These are phyloP conservation scores for Pyxicephalus adspersus DNA, from an alignment of 2,113 vertebrate species.

Conservation along the genomic window DNA sequence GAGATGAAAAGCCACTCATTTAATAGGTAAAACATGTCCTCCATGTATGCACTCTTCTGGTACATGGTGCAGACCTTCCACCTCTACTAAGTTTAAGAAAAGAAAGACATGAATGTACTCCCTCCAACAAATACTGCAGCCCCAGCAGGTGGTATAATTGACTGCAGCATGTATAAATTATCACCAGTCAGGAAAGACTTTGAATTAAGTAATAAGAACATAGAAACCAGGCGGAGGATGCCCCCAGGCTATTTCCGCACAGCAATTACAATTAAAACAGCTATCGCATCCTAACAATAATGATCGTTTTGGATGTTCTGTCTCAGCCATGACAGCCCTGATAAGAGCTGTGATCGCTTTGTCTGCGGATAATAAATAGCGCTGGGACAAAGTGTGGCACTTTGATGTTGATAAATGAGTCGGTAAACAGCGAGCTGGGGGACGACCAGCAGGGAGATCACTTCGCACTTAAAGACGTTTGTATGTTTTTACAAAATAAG, in stretches of 20 bases:
- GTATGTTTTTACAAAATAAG: too few species aligned
- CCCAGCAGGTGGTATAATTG: neutral
- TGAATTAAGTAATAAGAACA: constrained; percentile 19
- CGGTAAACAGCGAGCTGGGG: neutral
- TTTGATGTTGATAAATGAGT: constrained; percentile 8
- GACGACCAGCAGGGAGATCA: neutral
- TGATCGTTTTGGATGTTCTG: neutral
- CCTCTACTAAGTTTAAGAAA: neutral
- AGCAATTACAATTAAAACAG: constrained; percentile 33
- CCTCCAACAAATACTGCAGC: neutral
- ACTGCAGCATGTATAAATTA: neutral
- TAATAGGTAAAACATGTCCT: too few species aligned
- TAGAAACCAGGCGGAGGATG: neutral
- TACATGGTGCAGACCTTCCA: neutral
- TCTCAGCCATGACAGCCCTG: neutral
- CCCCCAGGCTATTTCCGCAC: neutral
- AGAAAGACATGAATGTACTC: neutral
- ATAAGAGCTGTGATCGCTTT: constrained; percentile 29
- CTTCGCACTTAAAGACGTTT: too few species aligned
- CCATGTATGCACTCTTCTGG: too few species aligned
- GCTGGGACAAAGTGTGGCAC: neutral
- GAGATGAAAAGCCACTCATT: too few species aligned
- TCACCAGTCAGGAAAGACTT: neutral
- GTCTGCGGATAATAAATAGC: constrained; percentile 16
- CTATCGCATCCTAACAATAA: constrained; percentile 2